Base-by-base conservation (phyloP, 1,140 invertebrate genomes). In the Pseudomyrmex flavicornis region DNA sequence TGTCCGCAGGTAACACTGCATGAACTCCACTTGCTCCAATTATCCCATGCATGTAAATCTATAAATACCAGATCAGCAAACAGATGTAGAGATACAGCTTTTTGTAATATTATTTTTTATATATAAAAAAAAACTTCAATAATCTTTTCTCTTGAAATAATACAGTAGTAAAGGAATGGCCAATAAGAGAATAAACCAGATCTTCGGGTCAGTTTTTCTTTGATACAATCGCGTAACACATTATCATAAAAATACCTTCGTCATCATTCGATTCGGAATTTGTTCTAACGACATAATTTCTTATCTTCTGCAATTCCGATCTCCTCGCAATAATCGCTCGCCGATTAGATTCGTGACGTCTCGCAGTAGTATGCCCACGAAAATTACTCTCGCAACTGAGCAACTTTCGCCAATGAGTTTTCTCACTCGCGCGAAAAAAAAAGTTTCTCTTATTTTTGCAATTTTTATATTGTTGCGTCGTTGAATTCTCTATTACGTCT, bases 1-100 rank as follows among this genome's bases (percentile, higher is more conserved):
- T 35, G 85, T 58, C 89, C 89, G 22, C 90, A 91, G 46, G 89
- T 90, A 9, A 87, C 89, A 54, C 90, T 90, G 61, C 90, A 91
- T 0, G 54, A n/a, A 46, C 77, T 85, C 90, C 89, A 91, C 20
- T 82, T 72, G n/a, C 63, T 75, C 90, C 90, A 91, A 13, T 84
- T 66, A 2, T 87, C 88, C 90, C 90, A 91, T 1, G 50, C 17
- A 2, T 61, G 44, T 2, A 44, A 54, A 56, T 86, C 87, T 89
- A 3, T 3, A 48, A 8, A 17, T 15, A 66, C 26, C 26, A 26
- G 2, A 58, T 35, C 5, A 35, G 35, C 4, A 35, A 35, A 35
- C 35, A 35, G 35, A 35, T 35, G 35, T 35, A 35, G 26, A 35
- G 26, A 35, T 35, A 35, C 35, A 35, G 5, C 5, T 35, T 35